These are phyloP conservation scores for Tauraco hartlaubi DNA, from an alignment of 2,797 vertebrate species.

Conservation along the genomic window DNA sequence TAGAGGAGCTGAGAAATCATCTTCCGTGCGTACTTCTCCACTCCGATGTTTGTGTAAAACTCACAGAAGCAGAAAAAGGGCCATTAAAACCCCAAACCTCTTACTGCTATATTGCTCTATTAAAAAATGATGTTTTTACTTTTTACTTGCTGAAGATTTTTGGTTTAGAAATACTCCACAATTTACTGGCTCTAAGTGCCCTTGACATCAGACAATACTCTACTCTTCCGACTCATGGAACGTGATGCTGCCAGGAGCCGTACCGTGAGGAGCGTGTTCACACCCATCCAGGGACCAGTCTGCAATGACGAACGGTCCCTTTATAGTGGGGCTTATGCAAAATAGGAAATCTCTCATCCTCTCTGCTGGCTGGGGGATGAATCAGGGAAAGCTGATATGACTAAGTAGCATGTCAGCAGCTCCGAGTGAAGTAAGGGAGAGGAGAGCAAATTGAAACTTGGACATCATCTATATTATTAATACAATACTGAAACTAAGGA, in stretches of 20 bases:
- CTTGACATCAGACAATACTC: not conserved
- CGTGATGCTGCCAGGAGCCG: not conserved
- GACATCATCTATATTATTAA: not conserved
- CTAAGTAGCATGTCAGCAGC: not conserved
- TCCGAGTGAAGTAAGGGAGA: not conserved
- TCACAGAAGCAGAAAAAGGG: not conserved
- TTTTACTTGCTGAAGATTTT: not conserved
- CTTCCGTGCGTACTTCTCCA: not conserved
- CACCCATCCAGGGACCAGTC: not conserved
- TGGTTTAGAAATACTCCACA: not conserved
- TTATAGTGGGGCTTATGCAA: not conserved
- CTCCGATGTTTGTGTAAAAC: not conserved
- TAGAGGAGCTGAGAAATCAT: not conserved
- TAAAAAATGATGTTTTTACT: not conserved
- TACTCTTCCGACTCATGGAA: rapidly evolving
- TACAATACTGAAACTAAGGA: not conserved
- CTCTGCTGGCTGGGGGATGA: not conserved
- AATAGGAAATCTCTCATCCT: not conserved
- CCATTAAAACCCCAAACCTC: not conserved
- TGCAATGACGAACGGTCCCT: not conserved
- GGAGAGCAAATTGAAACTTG: not conserved
- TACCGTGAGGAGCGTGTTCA: not conserved
- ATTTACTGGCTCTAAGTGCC: not conserved
- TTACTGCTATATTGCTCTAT: not conserved
- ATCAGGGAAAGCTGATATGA: not conserved